Evolutionary conservation across 2,113 vertebrate species (phyloP).

Genomic region (Parotia lawesii): DNA sequence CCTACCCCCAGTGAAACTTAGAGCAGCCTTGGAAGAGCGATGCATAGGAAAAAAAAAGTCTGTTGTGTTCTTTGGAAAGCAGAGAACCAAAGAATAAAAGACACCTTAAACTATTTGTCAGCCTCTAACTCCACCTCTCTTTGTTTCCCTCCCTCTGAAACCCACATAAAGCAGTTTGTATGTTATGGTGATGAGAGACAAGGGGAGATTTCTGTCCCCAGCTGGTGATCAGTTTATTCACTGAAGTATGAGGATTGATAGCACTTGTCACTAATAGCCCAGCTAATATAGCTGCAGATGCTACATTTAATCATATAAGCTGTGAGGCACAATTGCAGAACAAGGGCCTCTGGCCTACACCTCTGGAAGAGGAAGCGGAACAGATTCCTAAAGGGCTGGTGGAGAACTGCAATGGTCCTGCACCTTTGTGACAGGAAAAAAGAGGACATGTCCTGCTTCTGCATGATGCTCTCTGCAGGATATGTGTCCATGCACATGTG

Average conservation of each 20-base stretch:
- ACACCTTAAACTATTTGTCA: not conserved
- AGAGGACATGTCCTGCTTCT: not conserved
- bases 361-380: not conserved
- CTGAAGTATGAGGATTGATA: conserved; percentile 55
- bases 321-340: not conserved
- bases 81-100: not conserved
- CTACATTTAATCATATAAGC: conserved; percentile 47
- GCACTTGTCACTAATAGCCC: conserved; percentile 49
- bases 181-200: not conserved
- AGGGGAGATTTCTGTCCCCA: conserved; percentile 14
- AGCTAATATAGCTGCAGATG: conserved; percentile 48
- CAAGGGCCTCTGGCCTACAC: conserved; percentile 1
- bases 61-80: not conserved
- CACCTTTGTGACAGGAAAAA: not conserved
- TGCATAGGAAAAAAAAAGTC: not conserved
- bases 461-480: not conserved
- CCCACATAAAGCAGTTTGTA: not conserved
- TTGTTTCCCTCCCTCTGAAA: not conserved
- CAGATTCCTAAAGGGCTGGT: not conserved
- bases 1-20: not conserved
- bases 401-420: not conserved
- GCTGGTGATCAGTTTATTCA: conserved; percentile 15
- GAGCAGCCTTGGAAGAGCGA: not conserved
- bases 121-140: not conserved
- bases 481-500: not conserved